Evolutionary conservation across 1,140 invertebrate species (phyloP), one percentile per base, ranked within the genome.

Genomic region (Globodera rostochiensis): DNA sequence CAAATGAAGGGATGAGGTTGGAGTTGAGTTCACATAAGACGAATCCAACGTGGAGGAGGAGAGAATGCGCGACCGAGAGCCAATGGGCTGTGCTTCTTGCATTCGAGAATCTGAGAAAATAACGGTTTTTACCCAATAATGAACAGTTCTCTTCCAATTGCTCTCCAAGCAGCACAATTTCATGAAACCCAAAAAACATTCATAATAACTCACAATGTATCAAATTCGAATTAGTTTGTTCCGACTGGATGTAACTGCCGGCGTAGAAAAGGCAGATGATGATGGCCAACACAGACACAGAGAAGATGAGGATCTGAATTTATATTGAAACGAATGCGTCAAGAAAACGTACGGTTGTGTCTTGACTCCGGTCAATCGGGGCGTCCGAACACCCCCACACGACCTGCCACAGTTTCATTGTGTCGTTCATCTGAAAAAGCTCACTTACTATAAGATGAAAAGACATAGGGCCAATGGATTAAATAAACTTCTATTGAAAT

Each of bases 191-290:
- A 25, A 25, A 25, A 25, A 25, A 25, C 25, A 15, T 15, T 13
- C 7, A 7, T 53, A 3, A 7, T 64, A 4, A 67, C 85, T 82
- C 81, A 87, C 87, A 87, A 82, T 79, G 69, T 71, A 89, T 73
- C 49, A 87, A 77, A 75, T 88, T 77, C 47, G 83, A 60, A 19
- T 80, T 64, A 1, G 80, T 71, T 19, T 80, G 77, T 45, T 89
- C 87, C 19, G 83, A 82, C 60, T 87, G 87, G 64, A 87, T 84
- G 70, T 89, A 87, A 75, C 87, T 88, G 3, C 86, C 87, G 6
- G 79, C 79, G 71, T 87, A 87, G 67, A 87, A 87, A 36, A 87
- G 25, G 5, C 64, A 82, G 11, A 87, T 53, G 50, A 88, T 67
- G 2, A 82, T 64, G 9, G 85, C 60, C 13, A 86, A 60, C 4